Conservation (phyloP, 2,113 vertebrate genomes). For the Paralichthys olivaceus region DNA sequence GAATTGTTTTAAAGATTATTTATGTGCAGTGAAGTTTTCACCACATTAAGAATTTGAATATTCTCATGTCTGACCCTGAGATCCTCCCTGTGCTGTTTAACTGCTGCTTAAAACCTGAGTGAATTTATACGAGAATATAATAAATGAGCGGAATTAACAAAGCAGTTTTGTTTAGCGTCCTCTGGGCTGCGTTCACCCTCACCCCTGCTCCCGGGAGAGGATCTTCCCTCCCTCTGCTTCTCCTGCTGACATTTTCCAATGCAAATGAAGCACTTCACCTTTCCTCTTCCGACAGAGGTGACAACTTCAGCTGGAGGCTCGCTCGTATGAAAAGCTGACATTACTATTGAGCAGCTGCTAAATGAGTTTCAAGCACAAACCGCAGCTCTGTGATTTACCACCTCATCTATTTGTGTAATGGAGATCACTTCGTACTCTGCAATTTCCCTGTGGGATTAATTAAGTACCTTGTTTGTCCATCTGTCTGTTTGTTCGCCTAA, state of each 20-base stretch:
- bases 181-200: neutral
- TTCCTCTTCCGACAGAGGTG: slow-evolving; percentile 28
- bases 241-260: slow-evolving; percentile 66
- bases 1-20: neutral
- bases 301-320: slow-evolving; percentile 34
- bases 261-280: slow-evolving; percentile 68
- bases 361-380: slow-evolving; percentile 3
- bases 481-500: neutral
- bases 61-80: slow-evolving; percentile 8
- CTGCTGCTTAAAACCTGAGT: slow-evolving; percentile 13
- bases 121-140: slow-evolving; percentile 10
- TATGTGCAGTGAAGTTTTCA: neutral
- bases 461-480: neutral
- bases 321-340: slow-evolving; percentile 23
- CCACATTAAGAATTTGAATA: slow-evolving; percentile 12
- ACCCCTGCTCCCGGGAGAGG: slow-evolving; percentile 32
- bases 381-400: slow-evolving; percentile 1
- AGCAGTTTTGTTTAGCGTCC: slow-evolving; percentile 48
- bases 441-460: slow-evolving; percentile 1
- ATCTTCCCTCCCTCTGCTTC: slow-evolving; percentile 45
- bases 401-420: slow-evolving; percentile 6
- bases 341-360: slow-evolving; percentile 28
- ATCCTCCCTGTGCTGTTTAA: slow-evolving; percentile 5
- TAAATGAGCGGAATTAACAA: slow-evolving; percentile 41
- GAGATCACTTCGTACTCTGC: slow-evolving; percentile 8